Evolutionary conservation across 2,888 invertebrate genomes (phyloP), one percentile per base, ranked within the genome.

Genomic region (Nebria salina): DNA sequence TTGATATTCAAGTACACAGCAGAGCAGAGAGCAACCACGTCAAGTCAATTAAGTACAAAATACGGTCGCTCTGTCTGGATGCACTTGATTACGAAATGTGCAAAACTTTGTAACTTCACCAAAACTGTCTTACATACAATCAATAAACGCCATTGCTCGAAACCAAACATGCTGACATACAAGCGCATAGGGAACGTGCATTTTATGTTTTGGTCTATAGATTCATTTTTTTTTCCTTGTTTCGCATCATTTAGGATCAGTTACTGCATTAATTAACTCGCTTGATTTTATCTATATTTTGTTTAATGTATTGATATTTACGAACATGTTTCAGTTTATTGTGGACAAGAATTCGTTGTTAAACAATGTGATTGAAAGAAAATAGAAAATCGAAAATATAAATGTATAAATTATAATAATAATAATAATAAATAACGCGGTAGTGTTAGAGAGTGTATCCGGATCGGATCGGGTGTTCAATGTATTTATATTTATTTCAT

Each of bases 221-320:
- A 54, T 54, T 11, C 13, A 7, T 8, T 54, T 54, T 54, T 54
- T 13, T 8, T 54, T 54, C 13, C 54, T 70, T 72, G 79, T 80
- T 80, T n/a, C 70, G 70, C 68, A 25, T 34, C 65, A 75, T 74
- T 74, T 78, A 79, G 75, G 80, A 75, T 80, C 75, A 75, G 84
- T 85, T 84, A 83, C 86, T 83, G 86, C 86, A 6, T 54, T 54
- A 54, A 54, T 87, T 86, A 86, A 87, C 85, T 86, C 86, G 84
- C 83, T 85, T 84, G 84, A 86, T 86, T 86, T 87, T 87, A 87
- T 84, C 85, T 84, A 81, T 84, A 84, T 86, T 54, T 82, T 86
- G 86, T 87, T 88, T 87, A 88, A 86, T 87, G 87, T 87, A 84
- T 84, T 84, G 84, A 86, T 54, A 11, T 87, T 87, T 86, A 86